These are phyloP conservation scores for Anaspis maculata DNA, from an alignment of 2,888 invertebrate genomes.

Conservation along the genomic window DNA sequence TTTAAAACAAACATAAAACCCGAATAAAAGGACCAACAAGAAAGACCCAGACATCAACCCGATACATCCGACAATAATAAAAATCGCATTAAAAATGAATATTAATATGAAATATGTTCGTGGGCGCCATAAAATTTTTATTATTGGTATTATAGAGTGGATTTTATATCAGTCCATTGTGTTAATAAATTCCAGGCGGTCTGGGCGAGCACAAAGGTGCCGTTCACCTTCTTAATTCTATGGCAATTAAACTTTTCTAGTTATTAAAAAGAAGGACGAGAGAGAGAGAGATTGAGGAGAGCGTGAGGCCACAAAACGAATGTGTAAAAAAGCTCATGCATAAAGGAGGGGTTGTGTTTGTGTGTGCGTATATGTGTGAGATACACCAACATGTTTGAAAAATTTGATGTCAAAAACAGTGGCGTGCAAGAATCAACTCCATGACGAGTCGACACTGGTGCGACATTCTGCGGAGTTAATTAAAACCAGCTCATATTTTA, in stretches of 20 bases:
- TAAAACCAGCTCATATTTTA: constrained; percentile 22
- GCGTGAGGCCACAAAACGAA: no score
- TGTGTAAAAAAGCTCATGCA: no score
- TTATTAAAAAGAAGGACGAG: constrained; percentile 34
- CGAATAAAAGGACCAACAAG: no score
- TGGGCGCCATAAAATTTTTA: constrained; percentile 32
- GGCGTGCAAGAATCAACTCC: no score
- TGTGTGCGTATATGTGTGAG: no score
- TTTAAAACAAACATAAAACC: constrained; percentile 11
- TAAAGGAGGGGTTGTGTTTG: no score
- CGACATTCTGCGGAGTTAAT: constrained; percentile 17
- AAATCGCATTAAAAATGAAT: constrained; percentile 31
- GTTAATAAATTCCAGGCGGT: constrained; percentile 29
- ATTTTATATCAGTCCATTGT: constrained; percentile 35
- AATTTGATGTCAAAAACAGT: no score
- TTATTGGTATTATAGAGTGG: constrained; percentile 24
- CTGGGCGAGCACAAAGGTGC: constrained; percentile 27
- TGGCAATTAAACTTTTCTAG: constrained; percentile 33
- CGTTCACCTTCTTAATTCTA: constrained; percentile 25
- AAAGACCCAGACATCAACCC: no score
- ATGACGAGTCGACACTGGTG: no score
- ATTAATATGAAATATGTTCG: constrained; percentile 34
- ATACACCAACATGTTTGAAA: no score
- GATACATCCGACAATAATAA: constrained; percentile 25
- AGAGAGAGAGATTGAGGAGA: no score